Base-by-base conservation (phyloP, 1,140 invertebrate species). In the Papilio machaon region DNA sequence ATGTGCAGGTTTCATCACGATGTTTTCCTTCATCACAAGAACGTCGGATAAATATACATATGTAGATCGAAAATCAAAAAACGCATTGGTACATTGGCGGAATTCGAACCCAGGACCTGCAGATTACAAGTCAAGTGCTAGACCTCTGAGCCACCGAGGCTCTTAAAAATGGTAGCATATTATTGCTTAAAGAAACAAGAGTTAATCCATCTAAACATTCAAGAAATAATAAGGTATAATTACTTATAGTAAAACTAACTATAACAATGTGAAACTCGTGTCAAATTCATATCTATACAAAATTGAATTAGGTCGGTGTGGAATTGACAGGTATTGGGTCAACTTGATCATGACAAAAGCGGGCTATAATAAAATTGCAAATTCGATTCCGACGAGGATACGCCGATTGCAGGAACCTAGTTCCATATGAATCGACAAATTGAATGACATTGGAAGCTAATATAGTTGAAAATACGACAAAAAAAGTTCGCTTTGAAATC, bases 391-490 rank as follows among this genome's bases (percentile, higher is more conserved):
- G 54, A 19, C 43, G 79, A 73, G 80, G 73, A 83, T 76, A 80
- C 84, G 84, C 81, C 84, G 84, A 82, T 87, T 90, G 84, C 89
- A 91, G 90, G 91, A 91, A 93, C 91, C 91, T 90, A 91, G 91
- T 92, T 90, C 87, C 88, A 90, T 90, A 92, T 87, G 90, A 90
- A 90, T 91, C 87, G 88, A 87, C 80, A 90, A 87, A 92, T 91
- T 91, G 91, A 90, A 91, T 91, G 90, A 87, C 87, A 91, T 90
- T 83, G 89, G 86, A 85, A 89, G 70, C 89, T 87, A 92, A 91
- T 92, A 64, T 23, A 23, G 11, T 30, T 11, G 9, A 67, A 30
- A 67, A 67, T 30, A 23, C 6, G 6, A 15, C 11, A 11, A 15
- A 6, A 17, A n/a, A n/a, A 58, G 7, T 58, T 58, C 38, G n/a